Percentiles rank a stretch among this genome's conserved stretches.
phyloP scores from a whole-genome alignment of 2,113 vertebrate species.

The Pluvialis apricaria region DNA sequence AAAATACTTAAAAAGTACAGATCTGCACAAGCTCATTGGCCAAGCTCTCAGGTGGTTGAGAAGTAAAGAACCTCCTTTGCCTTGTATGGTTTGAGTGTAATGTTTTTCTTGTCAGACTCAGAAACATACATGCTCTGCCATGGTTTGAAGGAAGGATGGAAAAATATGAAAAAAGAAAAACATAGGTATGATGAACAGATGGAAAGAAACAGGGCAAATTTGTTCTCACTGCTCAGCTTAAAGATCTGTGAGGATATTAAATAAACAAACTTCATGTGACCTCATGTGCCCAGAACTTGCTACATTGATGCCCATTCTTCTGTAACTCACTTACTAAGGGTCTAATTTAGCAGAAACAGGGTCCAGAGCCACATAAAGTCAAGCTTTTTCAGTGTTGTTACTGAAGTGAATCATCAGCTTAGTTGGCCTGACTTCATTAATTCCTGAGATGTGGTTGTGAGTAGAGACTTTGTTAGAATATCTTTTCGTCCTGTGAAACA shows the following conservation, averaged over 20 bases:
- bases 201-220: not conserved
- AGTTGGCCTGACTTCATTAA: not conserved
- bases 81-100: not conserved
- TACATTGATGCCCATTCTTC: not conserved
- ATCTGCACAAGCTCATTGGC: not conserved
- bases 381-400: not conserved
- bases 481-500: not conserved
- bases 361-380: not conserved
- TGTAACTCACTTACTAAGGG: not conserved
- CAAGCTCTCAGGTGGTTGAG: not conserved
- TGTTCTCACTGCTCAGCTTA: not conserved
- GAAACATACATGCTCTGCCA: not conserved
- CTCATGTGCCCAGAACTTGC: not conserved
- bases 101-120: not conserved
- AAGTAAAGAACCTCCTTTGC: not conserved
- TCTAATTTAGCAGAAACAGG: not conserved
- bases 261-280: not conserved
- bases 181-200: not conserved
- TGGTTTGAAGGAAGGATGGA: not conserved
- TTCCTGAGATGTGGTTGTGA: not conserved
- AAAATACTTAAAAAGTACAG: not conserved
- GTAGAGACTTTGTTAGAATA: not conserved
- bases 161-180: not conserved
- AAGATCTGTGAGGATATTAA: not conserved
- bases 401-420: not conserved